Evolutionary conservation across 2,113 vertebrate species (phyloP).

Genomic region (Columba livia): DNA sequence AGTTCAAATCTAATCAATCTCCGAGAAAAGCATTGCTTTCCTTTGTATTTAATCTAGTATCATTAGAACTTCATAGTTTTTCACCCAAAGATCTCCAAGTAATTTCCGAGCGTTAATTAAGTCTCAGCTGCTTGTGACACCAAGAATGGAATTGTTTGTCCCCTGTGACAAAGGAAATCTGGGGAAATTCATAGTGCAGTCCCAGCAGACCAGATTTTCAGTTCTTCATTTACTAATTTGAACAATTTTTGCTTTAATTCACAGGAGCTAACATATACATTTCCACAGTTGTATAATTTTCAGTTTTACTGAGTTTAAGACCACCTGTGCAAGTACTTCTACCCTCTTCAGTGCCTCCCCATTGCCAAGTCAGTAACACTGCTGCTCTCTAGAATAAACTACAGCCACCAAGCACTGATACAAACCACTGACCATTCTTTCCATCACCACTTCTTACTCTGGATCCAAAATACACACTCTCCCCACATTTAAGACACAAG

Average conservation of each 20-base stretch:
- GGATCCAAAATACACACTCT: neutral
- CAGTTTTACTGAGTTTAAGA: neutral
- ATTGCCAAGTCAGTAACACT: neutral
- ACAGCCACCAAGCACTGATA: neutral
- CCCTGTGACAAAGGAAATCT: neutral
- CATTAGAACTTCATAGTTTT: constrained; percentile 1
- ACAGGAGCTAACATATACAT: neutral
- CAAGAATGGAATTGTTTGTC: neutral
- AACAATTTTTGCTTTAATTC: neutral
- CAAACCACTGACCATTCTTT: neutral
- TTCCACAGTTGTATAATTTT: neutral
- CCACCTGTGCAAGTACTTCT: neutral
- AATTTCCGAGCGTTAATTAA: constrained; percentile 26
- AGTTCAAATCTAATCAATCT: neutral
- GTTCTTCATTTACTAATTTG: neutral
- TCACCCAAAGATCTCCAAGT: neutral
- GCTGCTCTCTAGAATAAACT: neutral
- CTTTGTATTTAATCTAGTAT: neutral
- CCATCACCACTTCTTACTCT: neutral
- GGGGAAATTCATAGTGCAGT: neutral
- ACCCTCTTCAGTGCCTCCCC: neutral
- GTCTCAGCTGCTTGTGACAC: neutral
- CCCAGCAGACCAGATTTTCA: neutral
- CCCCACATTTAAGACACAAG: neutral
- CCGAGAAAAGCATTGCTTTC: neutral